Evolutionary conservation across 2,888 invertebrate species (phyloP), one percentile per base, ranked within the genome.

Genomic region (Abrostola tripartita): DNA sequence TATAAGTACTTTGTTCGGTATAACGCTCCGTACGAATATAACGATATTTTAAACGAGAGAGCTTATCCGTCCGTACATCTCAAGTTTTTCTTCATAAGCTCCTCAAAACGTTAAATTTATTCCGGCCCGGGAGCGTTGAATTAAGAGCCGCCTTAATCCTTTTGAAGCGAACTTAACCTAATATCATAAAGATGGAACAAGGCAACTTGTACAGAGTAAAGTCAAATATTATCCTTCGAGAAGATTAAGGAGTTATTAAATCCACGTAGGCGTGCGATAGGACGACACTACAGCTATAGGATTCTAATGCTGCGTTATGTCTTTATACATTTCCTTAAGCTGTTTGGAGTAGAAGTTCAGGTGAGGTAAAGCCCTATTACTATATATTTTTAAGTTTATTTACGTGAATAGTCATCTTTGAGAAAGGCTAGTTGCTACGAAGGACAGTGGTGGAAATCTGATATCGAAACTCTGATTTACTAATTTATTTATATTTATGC

Each of bases 11-110:
- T 73, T 68, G 61, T 69, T 65, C 52, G 53, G 56, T 66, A 61
- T 65, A 65, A 68, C 52, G 55, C 71, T 65, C 60, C 49, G 68
- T 73, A 80, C 74, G 76, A 78, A 82, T 82, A 85, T 83, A 84
- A 82, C 79, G 81, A 83, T 85, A 86, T 85, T 83, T 83, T 81
- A 86, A 86, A 86, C 76, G 79, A 85, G 84, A 80, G 83, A 82
- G 87, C 87, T 89, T 86, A 87, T 81, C 76, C 81, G 81, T 81
- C 82, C 81, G 87, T 84, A 84, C 85, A 87, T 90, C 88, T 88
- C 88, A 90, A 92, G 93, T 93, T 93, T 93, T 94, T 93, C 92
- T 90, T 91, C 89, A 88, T 93, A 92, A 94, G 92, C 93, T 91
- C 76, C 87, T 88, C 87, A 84, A 91, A 90, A 89, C 91, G 88